Conservation (phyloP, 2,113 vertebrate species). For the Peucedramus taeniatus region DNA sequence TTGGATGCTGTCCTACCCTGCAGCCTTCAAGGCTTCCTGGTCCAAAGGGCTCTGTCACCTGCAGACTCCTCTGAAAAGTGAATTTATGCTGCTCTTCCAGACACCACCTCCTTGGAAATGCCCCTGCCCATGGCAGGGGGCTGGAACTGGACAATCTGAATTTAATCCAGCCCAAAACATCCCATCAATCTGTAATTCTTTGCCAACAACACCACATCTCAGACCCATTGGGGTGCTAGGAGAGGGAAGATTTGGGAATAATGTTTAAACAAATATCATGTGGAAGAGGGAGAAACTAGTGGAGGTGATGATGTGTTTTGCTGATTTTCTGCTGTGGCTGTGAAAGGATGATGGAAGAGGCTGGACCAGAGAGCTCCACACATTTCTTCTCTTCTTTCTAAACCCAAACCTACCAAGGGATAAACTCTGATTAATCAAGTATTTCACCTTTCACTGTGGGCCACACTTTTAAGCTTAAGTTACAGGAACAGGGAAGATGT, state of each 20-base stretch:
- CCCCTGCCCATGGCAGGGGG: background rate
- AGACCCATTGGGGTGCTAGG: too few species aligned
- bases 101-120: background rate
- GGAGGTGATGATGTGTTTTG: background rate
- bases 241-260: background rate
- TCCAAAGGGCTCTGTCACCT: background rate
- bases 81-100: background rate
- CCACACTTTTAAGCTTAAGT: background rate
- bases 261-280: fast-evolving
- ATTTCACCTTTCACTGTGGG: background rate
- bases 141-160: background rate
- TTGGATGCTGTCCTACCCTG: background rate
- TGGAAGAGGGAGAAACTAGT: too few species aligned
- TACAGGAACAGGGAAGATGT: background rate
- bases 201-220: fast-evolving
- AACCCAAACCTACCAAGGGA: background rate
- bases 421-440: background rate
- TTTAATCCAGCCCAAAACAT: background rate
- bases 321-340: background rate
- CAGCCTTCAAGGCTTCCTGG: fast-evolving
- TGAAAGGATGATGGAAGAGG: background rate
- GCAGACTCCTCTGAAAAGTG: background rate
- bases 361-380: background rate
- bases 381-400: background rate
- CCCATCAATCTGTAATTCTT: too few species aligned